Percentiles rank a stretch among this genome's conserved stretches.
phyloP scores from a whole-genome alignment of 2,797 vertebrate genomes.

The Pipistrellus pipistrellus region DNA sequence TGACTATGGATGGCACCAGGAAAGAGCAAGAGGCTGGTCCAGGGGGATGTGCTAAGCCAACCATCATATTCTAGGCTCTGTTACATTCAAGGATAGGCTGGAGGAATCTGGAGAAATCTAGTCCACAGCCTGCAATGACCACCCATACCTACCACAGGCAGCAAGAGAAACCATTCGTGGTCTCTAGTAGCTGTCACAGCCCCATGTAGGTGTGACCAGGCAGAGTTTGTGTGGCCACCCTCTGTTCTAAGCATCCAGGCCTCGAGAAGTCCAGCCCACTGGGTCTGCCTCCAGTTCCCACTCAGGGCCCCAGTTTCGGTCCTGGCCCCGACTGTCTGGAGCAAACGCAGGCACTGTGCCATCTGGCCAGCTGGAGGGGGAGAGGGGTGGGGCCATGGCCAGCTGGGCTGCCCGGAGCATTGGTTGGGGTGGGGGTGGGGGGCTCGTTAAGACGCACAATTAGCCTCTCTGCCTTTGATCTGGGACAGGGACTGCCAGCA shows the following conservation, averaged over 20 bases:
- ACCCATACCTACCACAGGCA: background rate
- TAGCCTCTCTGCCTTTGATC: constrained; percentile 85
- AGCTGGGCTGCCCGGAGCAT: constrained; percentile 82
- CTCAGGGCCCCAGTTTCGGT: constrained; percentile 71
- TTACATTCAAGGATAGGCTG: background rate
- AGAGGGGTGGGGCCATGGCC: constrained; percentile 76
- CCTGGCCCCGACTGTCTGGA: constrained; percentile 75
- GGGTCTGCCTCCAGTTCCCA: constrained; percentile 63
- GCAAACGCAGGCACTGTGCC: constrained; percentile 77
- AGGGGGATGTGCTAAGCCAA: background rate
- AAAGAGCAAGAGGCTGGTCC: background rate
- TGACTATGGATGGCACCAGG: background rate
- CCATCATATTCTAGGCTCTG: constrained; percentile 25
- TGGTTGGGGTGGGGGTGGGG: constrained; percentile 7
- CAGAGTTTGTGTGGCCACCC: background rate
- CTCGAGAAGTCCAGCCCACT: constrained; percentile 61
- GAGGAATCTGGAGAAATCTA: constrained; percentile 19
- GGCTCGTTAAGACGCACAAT: constrained; percentile 83
- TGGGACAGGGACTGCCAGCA: constrained; percentile 84
- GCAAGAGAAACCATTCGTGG: background rate
- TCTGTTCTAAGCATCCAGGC: constrained; percentile 41
- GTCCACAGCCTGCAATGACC: background rate
- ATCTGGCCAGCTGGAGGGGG: constrained; percentile 84
- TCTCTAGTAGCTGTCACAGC: constrained; percentile 57
- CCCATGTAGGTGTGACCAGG: background rate